These are phyloP conservation scores for Charina bottae DNA, from an alignment of 2,113 vertebrate genomes.

Conservation along the genomic window DNA sequence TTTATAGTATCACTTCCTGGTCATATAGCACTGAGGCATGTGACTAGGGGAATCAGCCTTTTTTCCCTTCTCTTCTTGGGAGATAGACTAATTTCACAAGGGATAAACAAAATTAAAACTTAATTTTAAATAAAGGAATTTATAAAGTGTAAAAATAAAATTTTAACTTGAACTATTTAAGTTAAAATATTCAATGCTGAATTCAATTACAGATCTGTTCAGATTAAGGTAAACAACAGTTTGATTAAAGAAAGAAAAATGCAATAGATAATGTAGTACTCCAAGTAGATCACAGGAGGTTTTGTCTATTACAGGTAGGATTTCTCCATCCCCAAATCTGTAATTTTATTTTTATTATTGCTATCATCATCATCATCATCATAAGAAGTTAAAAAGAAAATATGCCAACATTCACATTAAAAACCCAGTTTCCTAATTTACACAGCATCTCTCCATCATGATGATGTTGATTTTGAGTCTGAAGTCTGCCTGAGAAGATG, in stretches of 20 bases:
- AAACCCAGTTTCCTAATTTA: neutral
- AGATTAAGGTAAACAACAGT: neutral
- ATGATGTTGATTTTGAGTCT: neutral
- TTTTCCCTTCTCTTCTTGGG: neutral
- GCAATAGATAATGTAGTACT: neutral
- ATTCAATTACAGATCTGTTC: neutral
- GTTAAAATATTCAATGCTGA: neutral
- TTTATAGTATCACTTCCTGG: neutral
- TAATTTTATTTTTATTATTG: neutral
- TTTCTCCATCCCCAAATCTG: neutral
- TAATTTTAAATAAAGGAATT: neutral
- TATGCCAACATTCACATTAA: neutral
- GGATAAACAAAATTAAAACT: neutral
- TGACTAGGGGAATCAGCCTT: neutral
- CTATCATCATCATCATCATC: neutral
- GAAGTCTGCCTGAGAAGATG: neutral
- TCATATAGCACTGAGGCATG: neutral
- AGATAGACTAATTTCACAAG: neutral
- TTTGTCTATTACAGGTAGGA: neutral
- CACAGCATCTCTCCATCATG: neutral
- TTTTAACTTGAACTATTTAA: neutral
- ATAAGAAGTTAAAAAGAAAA: neutral
- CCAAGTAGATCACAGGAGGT: neutral
- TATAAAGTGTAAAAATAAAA: neutral
- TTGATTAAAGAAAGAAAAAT: neutral